These are phyloP conservation scores for Nemotelus pantherinus DNA, from an alignment of 2,888 invertebrate species.

Conservation along the genomic window DNA sequence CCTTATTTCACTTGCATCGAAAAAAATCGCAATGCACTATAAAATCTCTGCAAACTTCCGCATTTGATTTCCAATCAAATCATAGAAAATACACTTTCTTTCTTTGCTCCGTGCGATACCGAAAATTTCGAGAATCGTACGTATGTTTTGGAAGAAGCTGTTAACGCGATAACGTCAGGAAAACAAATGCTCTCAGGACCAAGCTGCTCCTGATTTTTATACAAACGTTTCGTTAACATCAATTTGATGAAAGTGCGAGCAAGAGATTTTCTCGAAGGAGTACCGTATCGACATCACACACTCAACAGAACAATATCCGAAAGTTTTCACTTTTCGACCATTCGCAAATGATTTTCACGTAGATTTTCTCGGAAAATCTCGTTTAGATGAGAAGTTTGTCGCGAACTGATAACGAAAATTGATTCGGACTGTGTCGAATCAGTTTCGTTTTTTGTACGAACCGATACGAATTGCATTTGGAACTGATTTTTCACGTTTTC, in stretches of 20 bases:
- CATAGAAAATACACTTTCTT: conserved; percentile 9
- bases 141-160: conserved; percentile 21
- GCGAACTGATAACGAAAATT: too few relatives aligned
- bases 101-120: not conserved
- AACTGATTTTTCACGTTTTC: not conserved
- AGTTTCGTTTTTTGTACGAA: too few relatives aligned
- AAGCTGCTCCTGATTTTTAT: conserved; percentile 35
- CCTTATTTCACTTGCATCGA: conserved; percentile 1
- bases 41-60: not conserved
- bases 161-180: conserved; percentile 40
- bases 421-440: too few relatives aligned
- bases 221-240: conserved; percentile 5
- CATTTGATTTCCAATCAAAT: not conserved
- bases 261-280: too few relatives aligned
- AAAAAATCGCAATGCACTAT: not conserved
- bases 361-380: too few relatives aligned
- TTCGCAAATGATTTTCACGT: too few relatives aligned
- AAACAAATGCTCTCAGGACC: conserved; percentile 45
- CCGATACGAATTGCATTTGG: too few relatives aligned
- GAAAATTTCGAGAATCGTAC: not conserved
- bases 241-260: too few relatives aligned
- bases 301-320: too few relatives aligned
- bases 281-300: too few relatives aligned
- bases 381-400: too few relatives aligned
- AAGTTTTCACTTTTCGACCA: too few relatives aligned